Conservation (phyloP, 2,888 invertebrate genomes). For the Scaptomyza polygonia region DNA sequence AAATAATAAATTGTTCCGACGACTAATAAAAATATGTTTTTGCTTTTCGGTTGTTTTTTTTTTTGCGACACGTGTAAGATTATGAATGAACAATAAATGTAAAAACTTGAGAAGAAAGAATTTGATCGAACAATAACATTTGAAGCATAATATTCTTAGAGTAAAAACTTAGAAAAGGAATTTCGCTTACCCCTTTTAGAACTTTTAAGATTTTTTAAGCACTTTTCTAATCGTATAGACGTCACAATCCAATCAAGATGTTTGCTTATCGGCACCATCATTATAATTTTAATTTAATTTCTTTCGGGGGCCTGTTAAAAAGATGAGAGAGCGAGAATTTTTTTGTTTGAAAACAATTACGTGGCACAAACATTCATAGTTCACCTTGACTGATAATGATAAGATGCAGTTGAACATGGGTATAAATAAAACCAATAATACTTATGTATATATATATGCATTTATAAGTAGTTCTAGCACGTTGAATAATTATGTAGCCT, state of each 20-base stretch:
- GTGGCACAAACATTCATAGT: slow-evolving; percentile 11
- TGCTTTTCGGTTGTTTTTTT: neutral
- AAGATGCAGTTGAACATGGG: slow-evolving; percentile 22
- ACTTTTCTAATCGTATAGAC: neutral
- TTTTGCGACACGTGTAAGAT: neutral
- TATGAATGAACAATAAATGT: neutral
- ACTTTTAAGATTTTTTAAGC: too few relatives aligned
- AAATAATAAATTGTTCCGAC: neutral
- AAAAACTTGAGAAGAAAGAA: neutral
- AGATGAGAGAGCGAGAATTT: neutral
- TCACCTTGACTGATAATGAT: slow-evolving; percentile 60
- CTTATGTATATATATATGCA: too few relatives aligned
- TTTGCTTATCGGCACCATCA: neutral
- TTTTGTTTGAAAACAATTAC: slow-evolving; percentile 7
- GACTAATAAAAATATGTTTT: neutral
- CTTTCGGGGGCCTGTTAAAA: neutral
- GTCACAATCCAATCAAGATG: neutral
- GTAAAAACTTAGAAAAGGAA: neutral
- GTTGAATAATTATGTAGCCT: neutral
- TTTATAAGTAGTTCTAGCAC: slow-evolving; percentile 6
- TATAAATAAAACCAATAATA: slow-evolving; percentile 5
- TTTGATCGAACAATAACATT: too few relatives aligned
- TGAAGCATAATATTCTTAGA: too few relatives aligned
- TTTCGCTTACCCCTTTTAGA: too few relatives aligned
- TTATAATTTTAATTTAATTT: neutral